Percentiles rank a stretch among this genome's conserved stretches.
These are phyloP conservation scores for Cherax destructor DNA, from an alignment of 1,140 invertebrate genomes.

Conservation along the genomic window DNA sequence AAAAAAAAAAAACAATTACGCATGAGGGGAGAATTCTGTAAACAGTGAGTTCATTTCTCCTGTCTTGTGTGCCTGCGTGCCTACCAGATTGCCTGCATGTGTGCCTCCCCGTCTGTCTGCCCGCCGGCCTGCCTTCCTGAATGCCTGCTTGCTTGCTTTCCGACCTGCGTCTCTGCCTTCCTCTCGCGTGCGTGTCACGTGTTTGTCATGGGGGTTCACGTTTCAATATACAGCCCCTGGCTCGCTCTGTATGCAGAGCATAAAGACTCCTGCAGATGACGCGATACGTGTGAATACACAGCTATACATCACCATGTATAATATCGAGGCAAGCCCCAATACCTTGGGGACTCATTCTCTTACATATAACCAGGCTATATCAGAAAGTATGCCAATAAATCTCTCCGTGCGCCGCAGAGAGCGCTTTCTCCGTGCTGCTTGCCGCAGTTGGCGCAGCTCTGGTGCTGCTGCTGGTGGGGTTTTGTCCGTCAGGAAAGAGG, in stretches of 20 bases:
- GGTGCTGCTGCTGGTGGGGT: too few relatives aligned
- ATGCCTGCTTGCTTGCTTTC: background rate
- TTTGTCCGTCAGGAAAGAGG: too few relatives aligned
- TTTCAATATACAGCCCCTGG: background rate
- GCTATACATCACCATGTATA: slow-evolving; percentile 7
- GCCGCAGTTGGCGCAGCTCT: too few relatives aligned
- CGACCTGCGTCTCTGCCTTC: background rate
- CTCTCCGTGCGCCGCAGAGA: background rate
- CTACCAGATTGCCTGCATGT: background rate
- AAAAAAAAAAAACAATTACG: too few relatives aligned
- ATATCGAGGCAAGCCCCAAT: background rate
- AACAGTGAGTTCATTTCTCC: too few relatives aligned
- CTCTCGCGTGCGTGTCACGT: background rate
- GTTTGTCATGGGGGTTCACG: background rate
- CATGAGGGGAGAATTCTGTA: too few relatives aligned
- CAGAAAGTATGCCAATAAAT: background rate
- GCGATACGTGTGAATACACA: background rate
- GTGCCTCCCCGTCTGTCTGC: background rate
- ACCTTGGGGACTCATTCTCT: background rate
- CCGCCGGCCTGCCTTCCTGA: background rate
- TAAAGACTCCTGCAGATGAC: background rate
- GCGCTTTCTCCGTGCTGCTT: background rate
- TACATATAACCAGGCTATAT: background rate
- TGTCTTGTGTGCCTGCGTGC: background rate
- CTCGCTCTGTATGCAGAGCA: background rate